phyloP scores from a whole-genome alignment of 2,888 invertebrate genomes.

The Lomographa bimaculata region DNA sequence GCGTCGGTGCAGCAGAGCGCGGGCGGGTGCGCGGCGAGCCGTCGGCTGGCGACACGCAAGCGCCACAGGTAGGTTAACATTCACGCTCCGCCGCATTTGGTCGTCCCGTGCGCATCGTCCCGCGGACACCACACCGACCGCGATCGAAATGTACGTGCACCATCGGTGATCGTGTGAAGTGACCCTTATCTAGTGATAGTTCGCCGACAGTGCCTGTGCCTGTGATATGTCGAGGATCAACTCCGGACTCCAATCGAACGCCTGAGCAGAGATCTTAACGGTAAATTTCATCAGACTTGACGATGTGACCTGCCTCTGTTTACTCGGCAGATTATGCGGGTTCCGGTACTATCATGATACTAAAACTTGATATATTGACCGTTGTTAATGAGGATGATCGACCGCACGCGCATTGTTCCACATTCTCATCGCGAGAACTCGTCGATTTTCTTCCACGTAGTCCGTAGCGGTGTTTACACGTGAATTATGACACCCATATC shows the following conservation, averaged over 20 bases:
- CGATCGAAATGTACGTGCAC: constrained; percentile 66
- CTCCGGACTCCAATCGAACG: constrained; percentile 55
- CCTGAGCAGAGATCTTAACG: constrained; percentile 71
- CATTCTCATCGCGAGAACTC: constrained; percentile 47
- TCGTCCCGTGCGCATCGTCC: constrained; percentile 68
- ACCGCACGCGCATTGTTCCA: constrained; percentile 53
- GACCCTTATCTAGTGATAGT: constrained; percentile 62
- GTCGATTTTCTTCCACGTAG: constrained; percentile 65
- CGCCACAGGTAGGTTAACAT: constrained; percentile 81
- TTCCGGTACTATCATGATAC: constrained; percentile 17
- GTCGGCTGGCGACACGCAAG: constrained; percentile 73
- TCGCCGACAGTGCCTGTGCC: constrained; percentile 54
- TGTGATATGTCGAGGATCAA: constrained; percentile 66
- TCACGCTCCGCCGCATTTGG: constrained; percentile 80
- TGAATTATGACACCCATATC: constrained; percentile 69
- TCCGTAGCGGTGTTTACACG: constrained; percentile 70
- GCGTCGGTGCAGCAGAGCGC: constrained; percentile 68
- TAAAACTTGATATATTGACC: constrained; percentile 15
- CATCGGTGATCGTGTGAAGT: constrained; percentile 72
- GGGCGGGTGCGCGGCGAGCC: constrained; percentile 53
- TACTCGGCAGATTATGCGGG: constrained; percentile 73
- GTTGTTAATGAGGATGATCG: constrained; percentile 22
- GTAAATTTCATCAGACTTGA: constrained; percentile 70
- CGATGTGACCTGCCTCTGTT: constrained; percentile 69
- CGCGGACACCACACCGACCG: constrained; percentile 63